phyloP scores from a whole-genome alignment of 2,113 vertebrate species.

The Alces alces region DNA sequence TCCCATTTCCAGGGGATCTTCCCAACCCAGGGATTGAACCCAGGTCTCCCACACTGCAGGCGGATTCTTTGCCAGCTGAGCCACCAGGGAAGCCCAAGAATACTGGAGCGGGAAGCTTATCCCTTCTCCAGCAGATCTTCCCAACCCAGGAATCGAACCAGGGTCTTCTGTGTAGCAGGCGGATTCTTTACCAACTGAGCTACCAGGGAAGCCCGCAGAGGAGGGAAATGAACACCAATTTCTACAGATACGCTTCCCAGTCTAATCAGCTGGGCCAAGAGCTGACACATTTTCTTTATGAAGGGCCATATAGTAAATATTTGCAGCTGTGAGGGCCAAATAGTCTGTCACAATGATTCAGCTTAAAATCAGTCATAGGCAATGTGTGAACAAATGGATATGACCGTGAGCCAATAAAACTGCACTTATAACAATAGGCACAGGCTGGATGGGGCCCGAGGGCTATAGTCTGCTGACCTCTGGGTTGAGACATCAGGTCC shows the following conservation, averaged over 20 bases:
- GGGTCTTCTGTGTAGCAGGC: not conserved
- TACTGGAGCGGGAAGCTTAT: not conserved
- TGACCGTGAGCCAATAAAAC: not conserved
- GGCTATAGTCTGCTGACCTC: not conserved
- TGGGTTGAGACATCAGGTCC: not conserved
- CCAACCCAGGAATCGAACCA: not conserved
- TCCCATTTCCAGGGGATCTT: not conserved
- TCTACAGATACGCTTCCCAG: not conserved
- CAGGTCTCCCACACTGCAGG: not conserved
- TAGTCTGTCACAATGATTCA: not conserved
- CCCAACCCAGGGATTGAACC: not conserved
- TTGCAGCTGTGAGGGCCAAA: constrained; percentile 4
- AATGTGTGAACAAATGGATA: not conserved
- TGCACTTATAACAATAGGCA: not conserved
- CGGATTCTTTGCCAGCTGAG: not conserved
- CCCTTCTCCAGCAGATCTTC: not conserved
- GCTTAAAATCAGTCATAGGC: not conserved
- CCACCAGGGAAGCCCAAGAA: not conserved
- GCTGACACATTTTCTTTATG: not conserved
- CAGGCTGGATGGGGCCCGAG: not conserved
- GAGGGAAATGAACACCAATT: not conserved
- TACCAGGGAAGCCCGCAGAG: not conserved
- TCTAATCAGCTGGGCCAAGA: not conserved
- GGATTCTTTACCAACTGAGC: not conserved
- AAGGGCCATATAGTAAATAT: not conserved